Percentiles rank a stretch among this genome's conserved stretches.
phyloP scores from a whole-genome alignment of 2,888 invertebrate species.

The Arrhopalites spinosus region DNA sequence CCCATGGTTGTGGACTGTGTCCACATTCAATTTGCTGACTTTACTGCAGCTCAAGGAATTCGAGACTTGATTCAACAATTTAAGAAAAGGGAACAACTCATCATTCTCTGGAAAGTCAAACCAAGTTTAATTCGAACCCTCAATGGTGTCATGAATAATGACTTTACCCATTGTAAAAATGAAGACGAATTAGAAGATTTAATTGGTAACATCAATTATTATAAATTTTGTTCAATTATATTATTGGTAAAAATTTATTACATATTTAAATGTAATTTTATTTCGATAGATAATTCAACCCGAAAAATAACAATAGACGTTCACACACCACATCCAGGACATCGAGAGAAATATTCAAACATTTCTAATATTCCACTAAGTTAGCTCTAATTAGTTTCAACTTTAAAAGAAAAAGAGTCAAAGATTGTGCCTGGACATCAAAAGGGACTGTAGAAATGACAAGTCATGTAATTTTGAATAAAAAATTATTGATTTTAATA shows the following conservation, averaged over 20 bases:
- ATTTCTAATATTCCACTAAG: slow-evolving; percentile 47
- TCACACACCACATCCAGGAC: slow-evolving; percentile 51
- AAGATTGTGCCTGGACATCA: no score
- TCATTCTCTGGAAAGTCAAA: slow-evolving; percentile 60
- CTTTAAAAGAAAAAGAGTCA: no score
- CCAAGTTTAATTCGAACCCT: slow-evolving; percentile 72
- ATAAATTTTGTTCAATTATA: slow-evolving; percentile 16
- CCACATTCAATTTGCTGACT: slow-evolving; percentile 86
- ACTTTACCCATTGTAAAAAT: slow-evolving; percentile 69
- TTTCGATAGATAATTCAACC: neutral
- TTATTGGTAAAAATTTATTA: neutral
- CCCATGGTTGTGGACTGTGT: slow-evolving; percentile 86
- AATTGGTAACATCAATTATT: slow-evolving; percentile 60
- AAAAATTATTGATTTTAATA: no score
- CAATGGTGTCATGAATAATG: slow-evolving; percentile 64
- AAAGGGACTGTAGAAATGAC: no score
- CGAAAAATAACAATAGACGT: slow-evolving; percentile 35
- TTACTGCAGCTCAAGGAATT: slow-evolving; percentile 70
- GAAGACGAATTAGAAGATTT: slow-evolving; percentile 70
- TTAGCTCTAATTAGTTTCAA: slow-evolving; percentile 1
- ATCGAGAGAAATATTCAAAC: slow-evolving; percentile 48
- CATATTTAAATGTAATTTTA: neutral
- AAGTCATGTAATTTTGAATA: no score
- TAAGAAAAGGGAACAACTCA: slow-evolving; percentile 44
- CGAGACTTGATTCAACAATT: slow-evolving; percentile 51